Conservation (phyloP, 2,113 vertebrate genomes). For the Neomonachus schauinslandi region DNA sequence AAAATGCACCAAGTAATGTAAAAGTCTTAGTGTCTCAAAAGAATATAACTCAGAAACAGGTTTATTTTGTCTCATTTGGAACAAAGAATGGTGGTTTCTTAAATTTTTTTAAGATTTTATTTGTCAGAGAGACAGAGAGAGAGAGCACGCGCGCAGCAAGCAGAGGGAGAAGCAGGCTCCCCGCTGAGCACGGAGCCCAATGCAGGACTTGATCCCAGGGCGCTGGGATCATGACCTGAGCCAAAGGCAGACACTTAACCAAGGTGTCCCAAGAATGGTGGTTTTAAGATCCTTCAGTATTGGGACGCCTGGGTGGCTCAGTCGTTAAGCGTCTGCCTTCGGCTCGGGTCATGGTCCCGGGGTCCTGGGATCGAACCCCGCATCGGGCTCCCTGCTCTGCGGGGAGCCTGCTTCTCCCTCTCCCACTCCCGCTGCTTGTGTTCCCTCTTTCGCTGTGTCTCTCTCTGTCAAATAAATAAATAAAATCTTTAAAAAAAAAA, state of each 20-base stretch:
- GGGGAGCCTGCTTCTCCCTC: too few species aligned
- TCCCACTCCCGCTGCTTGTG: too few species aligned
- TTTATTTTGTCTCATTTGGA: neutral
- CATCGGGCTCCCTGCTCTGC: too few species aligned
- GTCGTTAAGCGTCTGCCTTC: too few species aligned
- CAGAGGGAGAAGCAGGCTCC: neutral
- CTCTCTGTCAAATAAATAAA: too few species aligned
- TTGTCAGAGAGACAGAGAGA: neutral
- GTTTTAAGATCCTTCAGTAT: neutral
- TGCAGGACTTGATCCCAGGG: neutral
- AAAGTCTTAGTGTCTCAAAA: slow-evolving; percentile 24
- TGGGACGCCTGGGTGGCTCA: neutral
- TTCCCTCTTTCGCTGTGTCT: too few species aligned
- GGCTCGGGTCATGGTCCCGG: too few species aligned
- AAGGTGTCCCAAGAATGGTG: neutral
- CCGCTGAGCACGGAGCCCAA: neutral
- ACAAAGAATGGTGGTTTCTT: neutral
- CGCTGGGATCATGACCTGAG: neutral
- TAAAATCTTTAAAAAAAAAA: too few species aligned
- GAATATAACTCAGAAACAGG: slow-evolving; percentile 14
- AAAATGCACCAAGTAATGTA: neutral
- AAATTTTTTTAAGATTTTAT: neutral
- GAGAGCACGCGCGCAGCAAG: too few species aligned
- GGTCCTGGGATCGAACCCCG: too few species aligned
- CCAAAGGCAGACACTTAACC: neutral